Conservation (phyloP, 2,113 vertebrate species). For the Talpa occidentalis region DNA sequence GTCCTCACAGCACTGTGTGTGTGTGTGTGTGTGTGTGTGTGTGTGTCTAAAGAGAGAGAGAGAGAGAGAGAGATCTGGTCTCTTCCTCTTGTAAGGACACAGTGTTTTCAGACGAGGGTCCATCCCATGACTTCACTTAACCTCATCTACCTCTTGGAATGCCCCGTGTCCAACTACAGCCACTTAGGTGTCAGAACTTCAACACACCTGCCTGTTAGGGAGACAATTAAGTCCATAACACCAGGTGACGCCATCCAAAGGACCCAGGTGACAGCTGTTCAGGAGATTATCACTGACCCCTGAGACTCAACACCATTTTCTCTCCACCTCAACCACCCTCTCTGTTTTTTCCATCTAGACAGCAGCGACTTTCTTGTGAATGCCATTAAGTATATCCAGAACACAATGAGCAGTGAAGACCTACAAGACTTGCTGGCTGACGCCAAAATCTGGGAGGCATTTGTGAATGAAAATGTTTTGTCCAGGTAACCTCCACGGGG, state of each 20-base stretch:
- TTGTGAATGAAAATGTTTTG: not conserved
- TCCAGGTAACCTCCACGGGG: not conserved
- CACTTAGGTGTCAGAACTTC: not conserved
- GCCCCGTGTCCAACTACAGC: not conserved
- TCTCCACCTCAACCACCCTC: rapidly evolving
- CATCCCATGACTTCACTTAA: not conserved
- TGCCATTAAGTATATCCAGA: rapidly evolving
- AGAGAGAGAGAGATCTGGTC: not conserved
- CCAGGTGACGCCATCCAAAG: not conserved
- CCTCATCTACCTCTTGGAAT: not conserved
- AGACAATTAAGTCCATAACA: no score
- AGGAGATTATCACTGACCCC: not conserved
- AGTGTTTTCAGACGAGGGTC: not conserved
- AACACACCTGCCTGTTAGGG: no score
- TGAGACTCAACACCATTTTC: rapidly evolving
- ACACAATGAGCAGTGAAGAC: rapidly evolving
- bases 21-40: not conserved
- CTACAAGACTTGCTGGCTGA: not conserved
- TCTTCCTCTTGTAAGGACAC: not conserved
- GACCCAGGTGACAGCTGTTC: not conserved
- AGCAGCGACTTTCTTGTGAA: rapidly evolving
- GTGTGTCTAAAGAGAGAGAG: no score
- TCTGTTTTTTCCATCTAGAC: not conserved
- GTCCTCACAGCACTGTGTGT: not conserved
- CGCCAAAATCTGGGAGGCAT: not conserved